These are phyloP conservation scores for Spatula clypeata DNA, from an alignment of 2,797 vertebrate genomes.

Conservation along the genomic window DNA sequence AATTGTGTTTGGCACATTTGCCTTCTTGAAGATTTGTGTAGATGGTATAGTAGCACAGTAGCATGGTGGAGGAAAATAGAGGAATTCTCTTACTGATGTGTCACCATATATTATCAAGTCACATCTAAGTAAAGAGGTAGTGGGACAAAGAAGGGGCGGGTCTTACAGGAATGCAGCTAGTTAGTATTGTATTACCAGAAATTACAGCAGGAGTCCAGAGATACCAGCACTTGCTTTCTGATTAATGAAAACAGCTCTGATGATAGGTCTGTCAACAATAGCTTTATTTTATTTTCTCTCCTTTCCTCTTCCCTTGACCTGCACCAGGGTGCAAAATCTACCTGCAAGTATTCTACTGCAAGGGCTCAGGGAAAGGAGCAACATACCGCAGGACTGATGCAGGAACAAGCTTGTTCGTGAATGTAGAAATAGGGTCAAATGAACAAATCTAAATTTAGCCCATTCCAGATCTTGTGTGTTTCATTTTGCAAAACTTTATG, in stretches of 20 bases:
- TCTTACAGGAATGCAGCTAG: neutral
- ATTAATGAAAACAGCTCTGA: neutral
- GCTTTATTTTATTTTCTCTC: neutral
- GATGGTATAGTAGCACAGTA: neutral
- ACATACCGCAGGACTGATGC: rapidly evolving
- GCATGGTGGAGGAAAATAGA: neutral
- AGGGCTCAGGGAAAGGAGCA: neutral
- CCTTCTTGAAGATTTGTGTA: neutral
- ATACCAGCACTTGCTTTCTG: neutral
- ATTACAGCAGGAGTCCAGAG: neutral
- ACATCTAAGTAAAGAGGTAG: neutral
- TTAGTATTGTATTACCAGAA: neutral
- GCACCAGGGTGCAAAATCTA: neutral
- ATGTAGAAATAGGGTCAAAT: neutral
- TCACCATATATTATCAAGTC: neutral
- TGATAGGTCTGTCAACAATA: neutral
- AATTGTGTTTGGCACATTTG: neutral
- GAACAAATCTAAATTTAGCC: neutral
- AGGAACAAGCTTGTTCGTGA: rapidly evolving
- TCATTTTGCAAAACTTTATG: neutral
- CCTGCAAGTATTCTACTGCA: neutral
- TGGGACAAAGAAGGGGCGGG: neutral
- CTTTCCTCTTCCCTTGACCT: neutral
- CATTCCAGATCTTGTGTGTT: neutral
- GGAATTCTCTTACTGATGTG: neutral